A percentile compares a stretch with the other conserved stretches of the same genome.
Evolutionary conservation across 1,140 invertebrate genomes (phyloP).

Genomic region (Drosophila bocki): DNA sequence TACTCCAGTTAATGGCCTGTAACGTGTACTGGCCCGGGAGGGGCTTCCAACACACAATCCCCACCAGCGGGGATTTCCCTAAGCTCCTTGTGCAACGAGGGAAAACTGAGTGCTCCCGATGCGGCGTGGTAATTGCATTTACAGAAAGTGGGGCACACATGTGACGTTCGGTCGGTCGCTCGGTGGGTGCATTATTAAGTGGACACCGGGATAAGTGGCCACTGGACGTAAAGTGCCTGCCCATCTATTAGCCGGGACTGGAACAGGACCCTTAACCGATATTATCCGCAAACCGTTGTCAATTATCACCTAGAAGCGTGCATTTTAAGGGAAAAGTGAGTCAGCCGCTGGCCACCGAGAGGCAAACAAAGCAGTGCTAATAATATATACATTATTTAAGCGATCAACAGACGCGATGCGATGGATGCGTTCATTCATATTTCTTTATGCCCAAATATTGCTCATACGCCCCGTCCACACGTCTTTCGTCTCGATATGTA

Average conservation of each 20-base stretch:
- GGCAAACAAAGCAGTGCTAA: slow-evolving; percentile 53
- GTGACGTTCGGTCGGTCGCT: slow-evolving; percentile 18
- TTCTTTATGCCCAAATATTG: slow-evolving; percentile 71
- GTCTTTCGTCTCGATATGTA: slow-evolving; percentile 20
- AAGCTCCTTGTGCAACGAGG: slow-evolving; percentile 54
- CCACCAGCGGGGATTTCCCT: slow-evolving; percentile 42
- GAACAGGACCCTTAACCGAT: slow-evolving; percentile 11
- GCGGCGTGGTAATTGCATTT: slow-evolving; percentile 74
- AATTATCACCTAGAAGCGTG: slow-evolving; percentile 39
- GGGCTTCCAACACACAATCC: slow-evolving; percentile 10
- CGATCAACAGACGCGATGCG: slow-evolving; percentile 20
- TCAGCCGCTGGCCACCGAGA: slow-evolving; percentile 41
- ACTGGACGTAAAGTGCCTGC: slow-evolving; percentile 13
- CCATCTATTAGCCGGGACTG: slow-evolving; percentile 20
- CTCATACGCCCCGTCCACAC: slow-evolving; percentile 31
- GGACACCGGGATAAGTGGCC: slow-evolving; percentile 45
- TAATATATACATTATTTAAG: slow-evolving; percentile 11
- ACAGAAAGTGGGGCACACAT: slow-evolving; percentile 66
- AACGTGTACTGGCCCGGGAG: slow-evolving; percentile 22
- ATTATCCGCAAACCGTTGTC: slow-evolving; percentile 12
- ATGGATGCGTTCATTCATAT: slow-evolving; percentile 63
- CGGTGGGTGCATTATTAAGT: slow-evolving; percentile 48
- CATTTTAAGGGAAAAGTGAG: slow-evolving; percentile 35
- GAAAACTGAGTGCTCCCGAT: slow-evolving; percentile 34
- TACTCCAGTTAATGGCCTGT: slow-evolving; percentile 62